Conservation (phyloP, 2,113 vertebrate genomes). For the sheep (Ovis aries) region DNA sequence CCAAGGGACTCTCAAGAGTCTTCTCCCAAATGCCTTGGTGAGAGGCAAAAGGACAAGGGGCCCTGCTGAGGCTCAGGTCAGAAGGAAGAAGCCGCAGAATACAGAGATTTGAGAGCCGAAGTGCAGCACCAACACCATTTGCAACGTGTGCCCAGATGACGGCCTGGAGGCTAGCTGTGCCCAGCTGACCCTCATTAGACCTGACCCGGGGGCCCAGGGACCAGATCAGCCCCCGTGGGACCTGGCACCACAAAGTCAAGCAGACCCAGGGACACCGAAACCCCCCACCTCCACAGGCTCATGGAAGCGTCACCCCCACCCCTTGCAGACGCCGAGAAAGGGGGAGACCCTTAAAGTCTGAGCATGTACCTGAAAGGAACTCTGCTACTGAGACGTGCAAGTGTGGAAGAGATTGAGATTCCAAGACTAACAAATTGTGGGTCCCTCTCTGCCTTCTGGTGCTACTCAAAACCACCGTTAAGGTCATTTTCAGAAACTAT, state of each 20-base stretch:
- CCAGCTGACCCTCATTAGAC: background rate
- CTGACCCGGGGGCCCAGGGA: background rate
- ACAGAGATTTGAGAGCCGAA: background rate
- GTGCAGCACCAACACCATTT: background rate
- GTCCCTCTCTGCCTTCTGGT: rapidly evolving
- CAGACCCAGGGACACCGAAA: background rate
- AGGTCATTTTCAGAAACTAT: background rate
- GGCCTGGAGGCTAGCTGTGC: background rate
- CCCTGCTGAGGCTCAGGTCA: rapidly evolving
- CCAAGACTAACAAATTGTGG: rapidly evolving
- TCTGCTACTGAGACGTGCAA: rapidly evolving
- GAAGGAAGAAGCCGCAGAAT: background rate
- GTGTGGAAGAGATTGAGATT: background rate
- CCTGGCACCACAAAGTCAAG: background rate
- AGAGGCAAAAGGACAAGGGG: too few species aligned
- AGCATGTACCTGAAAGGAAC: background rate
- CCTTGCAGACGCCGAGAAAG: background rate
- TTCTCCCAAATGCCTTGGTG: background rate
- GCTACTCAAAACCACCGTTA: background rate
- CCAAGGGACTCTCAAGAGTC: background rate
- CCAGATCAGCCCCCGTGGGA: background rate
- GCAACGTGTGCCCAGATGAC: background rate
- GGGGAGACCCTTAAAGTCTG: too few species aligned
- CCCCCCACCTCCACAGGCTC: background rate
- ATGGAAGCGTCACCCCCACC: too few species aligned